Base-by-base conservation (phyloP, 2,113 vertebrate species). In the Tauraco erythrolophus region DNA sequence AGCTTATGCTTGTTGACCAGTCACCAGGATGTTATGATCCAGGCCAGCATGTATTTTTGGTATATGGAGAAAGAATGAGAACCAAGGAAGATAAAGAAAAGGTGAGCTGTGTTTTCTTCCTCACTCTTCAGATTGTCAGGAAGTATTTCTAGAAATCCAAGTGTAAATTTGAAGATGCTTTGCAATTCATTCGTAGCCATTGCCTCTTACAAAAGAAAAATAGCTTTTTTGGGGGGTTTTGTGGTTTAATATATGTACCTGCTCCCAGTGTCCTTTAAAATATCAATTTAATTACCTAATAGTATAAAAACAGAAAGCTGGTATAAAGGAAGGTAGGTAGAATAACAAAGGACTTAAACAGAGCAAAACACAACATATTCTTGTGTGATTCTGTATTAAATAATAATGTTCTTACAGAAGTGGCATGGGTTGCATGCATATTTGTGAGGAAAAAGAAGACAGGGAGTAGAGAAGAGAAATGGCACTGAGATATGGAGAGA, bases 61-160 rank as follows among this genome's bases (percentile, higher is more conserved):
- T 99, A 11, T 99, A 99, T 10, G 99, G 99, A 10, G 99, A 99
- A 96, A 98, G 99, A 97, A 99, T 99, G 99, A 99, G 99, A 97
- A 98, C 98, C 0, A 98, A 95, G 80, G 97, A 98, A 24, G 99
- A 99, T 95, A 99, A 99, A 95, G 98, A 99, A 82, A 99, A 98
- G 98, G 99, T 99, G 95, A 95, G 81, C 61, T 16, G 3, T 70
- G 30, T 19, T 23, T 37, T 43, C 12, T 95, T 74, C 22, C 50
- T 46, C 79, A 57, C 56, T n/a, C 54, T 83, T 90, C 66, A 28
- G 8, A 27, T 48, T 58, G 6, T 33, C 46, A 51, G 37, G 37
- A 54, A 28, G 9, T 62, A 61, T 58, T 91, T 65, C 6, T 30
- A 58, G 88, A 86, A 80, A 74, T 60, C 24, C 9, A 65, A 31